Evolutionary conservation across 2,113 vertebrate species (phyloP).

Genomic region (Pelecanus crispus): DNA sequence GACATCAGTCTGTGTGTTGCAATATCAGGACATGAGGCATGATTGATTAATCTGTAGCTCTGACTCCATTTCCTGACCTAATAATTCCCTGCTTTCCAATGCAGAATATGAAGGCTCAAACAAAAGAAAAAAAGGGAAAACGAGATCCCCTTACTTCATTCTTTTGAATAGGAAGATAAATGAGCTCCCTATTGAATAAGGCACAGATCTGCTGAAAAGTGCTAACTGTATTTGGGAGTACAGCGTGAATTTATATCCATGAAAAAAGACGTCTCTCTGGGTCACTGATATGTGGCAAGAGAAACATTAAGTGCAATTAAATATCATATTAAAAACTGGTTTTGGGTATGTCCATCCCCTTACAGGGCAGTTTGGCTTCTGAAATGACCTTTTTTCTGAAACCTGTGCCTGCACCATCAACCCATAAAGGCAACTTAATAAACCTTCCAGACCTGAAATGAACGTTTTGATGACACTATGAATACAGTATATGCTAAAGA

Average conservation of each 20-base stretch:
- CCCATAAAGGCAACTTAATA: conserved; percentile 63
- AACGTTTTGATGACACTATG: conserved; percentile 61
- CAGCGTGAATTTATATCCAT: not conserved
- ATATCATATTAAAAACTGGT: not conserved
- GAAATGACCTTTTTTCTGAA: conserved; percentile 55
- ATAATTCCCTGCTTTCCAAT: not conserved
- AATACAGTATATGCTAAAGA: conserved; percentile 63
- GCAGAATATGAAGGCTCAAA: conserved; percentile 16
- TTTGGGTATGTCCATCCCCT: not conserved
- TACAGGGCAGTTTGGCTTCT: not conserved
- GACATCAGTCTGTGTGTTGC: conserved; percentile 40
- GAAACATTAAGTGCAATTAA: conserved; percentile 2
- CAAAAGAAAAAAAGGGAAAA: not conserved
- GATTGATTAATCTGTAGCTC: conserved; percentile 47
- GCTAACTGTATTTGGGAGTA: not conserved
- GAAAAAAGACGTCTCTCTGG: not conserved
- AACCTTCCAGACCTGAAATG: conserved; percentile 56
- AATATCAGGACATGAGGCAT: not conserved
- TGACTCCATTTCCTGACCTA: conserved; percentile 44
- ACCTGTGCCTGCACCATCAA: not conserved
- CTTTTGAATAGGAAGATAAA: conserved; percentile 29
- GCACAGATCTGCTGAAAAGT: conserved; percentile 16
- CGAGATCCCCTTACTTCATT: not conserved
- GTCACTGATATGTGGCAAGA: not conserved
- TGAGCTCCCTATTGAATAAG: conserved; percentile 25